phyloP scores from a whole-genome alignment of 2,797 vertebrate genomes.

The Mastacembelus armatus region DNA sequence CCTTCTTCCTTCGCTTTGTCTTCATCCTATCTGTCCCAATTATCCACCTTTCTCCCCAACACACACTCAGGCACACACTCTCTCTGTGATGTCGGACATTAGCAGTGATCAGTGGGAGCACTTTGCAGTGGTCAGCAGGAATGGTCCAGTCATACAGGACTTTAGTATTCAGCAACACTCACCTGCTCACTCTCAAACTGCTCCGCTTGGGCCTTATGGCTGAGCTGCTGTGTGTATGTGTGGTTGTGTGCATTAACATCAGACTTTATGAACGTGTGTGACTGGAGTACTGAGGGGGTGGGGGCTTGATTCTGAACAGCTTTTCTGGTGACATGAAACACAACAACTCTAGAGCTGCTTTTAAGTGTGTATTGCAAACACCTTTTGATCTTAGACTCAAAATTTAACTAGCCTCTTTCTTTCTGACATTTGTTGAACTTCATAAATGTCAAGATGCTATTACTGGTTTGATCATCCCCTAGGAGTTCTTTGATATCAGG shows the following conservation, averaged over 20 bases:
- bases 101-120: slow-evolving; percentile 82
- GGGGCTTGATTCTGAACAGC: slow-evolving; percentile 46
- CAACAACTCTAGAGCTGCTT: slow-evolving; percentile 18
- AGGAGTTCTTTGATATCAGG: slow-evolving; percentile 35
- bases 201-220: slow-evolving; percentile 56
- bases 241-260: slow-evolving; percentile 37
- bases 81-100: slow-evolving; percentile 77
- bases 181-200: slow-evolving; percentile 71
- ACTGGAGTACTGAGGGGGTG: slow-evolving; percentile 54
- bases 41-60: slow-evolving; percentile 63
- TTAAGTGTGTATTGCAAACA: slow-evolving; percentile 10
- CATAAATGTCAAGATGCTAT: slow-evolving; percentile 46
- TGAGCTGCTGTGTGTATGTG: slow-evolving; percentile 29
- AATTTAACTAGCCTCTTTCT: slow-evolving; percentile 36
- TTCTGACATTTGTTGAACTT: slow-evolving; percentile 47
- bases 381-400: slow-evolving; percentile 26
- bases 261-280: slow-evolving; percentile 60
- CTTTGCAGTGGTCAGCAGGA: slow-evolving; percentile 85
- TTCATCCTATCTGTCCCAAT: slow-evolving; percentile 71
- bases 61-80: slow-evolving; percentile 36
- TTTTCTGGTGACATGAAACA: slow-evolving; percentile 25
- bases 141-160: slow-evolving; percentile 66
- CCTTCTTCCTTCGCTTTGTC: slow-evolving; percentile 47
- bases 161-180: slow-evolving; percentile 79
- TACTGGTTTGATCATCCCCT: slow-evolving; percentile 27